A percentile compares a stretch with the other conserved stretches of the same genome.
These are phyloP conservation scores for Myotis yumanensis DNA, from an alignment of 2,113 vertebrate species.

Conservation along the genomic window DNA sequence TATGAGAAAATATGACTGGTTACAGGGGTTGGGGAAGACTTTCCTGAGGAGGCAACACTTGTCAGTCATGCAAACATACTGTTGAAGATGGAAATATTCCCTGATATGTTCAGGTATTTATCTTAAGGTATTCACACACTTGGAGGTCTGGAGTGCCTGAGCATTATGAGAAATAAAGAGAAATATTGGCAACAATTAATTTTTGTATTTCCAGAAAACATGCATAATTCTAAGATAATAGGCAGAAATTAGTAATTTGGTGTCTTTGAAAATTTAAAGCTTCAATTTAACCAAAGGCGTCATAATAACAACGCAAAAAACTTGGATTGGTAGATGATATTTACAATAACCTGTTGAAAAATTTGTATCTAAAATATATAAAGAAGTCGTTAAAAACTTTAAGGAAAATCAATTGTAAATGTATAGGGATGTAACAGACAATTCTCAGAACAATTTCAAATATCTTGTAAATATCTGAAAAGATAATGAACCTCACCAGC, in stretches of 20 bases:
- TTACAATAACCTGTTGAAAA: background rate
- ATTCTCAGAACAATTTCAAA: background rate
- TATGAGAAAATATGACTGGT: background rate
- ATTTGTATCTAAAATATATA: background rate
- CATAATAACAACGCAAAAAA: background rate
- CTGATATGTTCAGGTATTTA: background rate
- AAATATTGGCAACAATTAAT: background rate
- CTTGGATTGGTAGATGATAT: background rate
- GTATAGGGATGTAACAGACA: background rate
- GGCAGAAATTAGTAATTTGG: background rate
- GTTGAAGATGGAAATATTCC: background rate
- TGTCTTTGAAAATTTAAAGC: constrained; percentile 4
- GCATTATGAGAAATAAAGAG: background rate
- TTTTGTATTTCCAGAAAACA: background rate
- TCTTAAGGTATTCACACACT: background rate
- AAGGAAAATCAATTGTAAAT: background rate
- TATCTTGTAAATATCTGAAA: background rate
- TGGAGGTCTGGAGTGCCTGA: background rate
- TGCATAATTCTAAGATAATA: background rate
- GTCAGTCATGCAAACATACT: background rate
- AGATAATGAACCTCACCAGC: background rate
- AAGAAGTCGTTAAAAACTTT: background rate
- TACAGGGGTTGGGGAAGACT: background rate
- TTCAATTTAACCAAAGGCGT: background rate
- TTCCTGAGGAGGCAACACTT: background rate